Evolutionary conservation across 2,888 invertebrate species (phyloP), one percentile per base, ranked within the genome.

Genomic region (Escarpia spicata): DNA sequence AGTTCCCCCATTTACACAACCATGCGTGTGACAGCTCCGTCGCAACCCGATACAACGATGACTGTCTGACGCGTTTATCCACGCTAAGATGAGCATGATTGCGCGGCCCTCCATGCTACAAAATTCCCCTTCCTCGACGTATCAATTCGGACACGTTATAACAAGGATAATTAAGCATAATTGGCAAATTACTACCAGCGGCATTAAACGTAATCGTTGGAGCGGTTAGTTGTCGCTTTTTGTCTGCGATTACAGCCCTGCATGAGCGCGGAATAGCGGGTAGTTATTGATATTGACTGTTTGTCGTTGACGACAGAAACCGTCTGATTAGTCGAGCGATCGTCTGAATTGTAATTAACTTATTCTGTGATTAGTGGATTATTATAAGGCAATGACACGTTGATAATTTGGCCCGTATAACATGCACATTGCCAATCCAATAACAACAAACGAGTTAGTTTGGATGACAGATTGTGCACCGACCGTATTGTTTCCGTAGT

Each of bases 151-250:
- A 75, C 75, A 75, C 75, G 75, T 75, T 75, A 75, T 75, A 75
- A 75, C 75, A 75, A 75, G 75, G 75, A 75, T 75, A 75, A 75
- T 75, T 75, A n/a, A 75, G 75, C 75, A 75, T 75, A 75, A 75
- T 75, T 75, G 75, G 75, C 75, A 75, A 75, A 75, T 75, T 75
- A 75, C 75, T 6, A 75, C 19, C 75, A 75, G 75, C 75, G 4
- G 75, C 19, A 75, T 75, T 75, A 75, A 75, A 0, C 19, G 0
- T 75, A 75, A 75, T 75, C 26, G 75, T n/a, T 26, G 19, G 19
- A 75, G n/a, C 75, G 6, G 19, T 75, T 75, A 75, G 75, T 75
- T 75, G 75, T 26, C 75, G 75, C 75, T 75, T 75, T 75, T 75
- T 75, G 75, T 75, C 75, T 26, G 75, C 75, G n/a, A 75, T 75